phyloP scores from a whole-genome alignment of 2,113 vertebrate species.

The Dolichallabes microphthalmus region DNA sequence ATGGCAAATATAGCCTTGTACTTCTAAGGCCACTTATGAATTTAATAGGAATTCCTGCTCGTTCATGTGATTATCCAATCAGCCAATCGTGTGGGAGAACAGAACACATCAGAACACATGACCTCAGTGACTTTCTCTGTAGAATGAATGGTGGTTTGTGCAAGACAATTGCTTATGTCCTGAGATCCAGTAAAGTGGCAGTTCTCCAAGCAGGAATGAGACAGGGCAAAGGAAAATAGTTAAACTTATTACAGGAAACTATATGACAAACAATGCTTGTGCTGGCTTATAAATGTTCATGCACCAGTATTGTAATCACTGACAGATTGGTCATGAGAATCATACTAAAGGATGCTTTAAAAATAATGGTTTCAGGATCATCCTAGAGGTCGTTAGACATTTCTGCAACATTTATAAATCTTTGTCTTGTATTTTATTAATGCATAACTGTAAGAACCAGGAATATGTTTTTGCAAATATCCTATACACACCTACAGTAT shows the following conservation, averaged over 20 bases:
- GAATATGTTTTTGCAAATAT: neutral
- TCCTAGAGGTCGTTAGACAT: neutral
- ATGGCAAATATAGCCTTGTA: neutral
- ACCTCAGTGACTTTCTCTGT: neutral
- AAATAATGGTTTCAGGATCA: neutral
- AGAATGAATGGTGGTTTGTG: neutral
- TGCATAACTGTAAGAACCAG: neutral
- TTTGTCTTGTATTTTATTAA: neutral
- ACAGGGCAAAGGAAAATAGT: neutral
- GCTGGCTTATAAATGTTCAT: neutral
- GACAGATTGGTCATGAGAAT: neutral
- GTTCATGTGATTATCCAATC: neutral
- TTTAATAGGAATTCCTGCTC: neutral
- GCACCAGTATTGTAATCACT: neutral
- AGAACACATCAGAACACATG: neutral
- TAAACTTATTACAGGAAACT: neutral
- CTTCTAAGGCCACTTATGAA: neutral
- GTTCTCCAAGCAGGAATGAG: neutral
- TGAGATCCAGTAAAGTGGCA: neutral
- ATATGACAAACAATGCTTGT: neutral
- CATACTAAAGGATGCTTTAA: neutral
- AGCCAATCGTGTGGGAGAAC: neutral
- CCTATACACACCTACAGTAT: neutral
- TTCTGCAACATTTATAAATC: neutral
- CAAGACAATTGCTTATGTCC: no score